Conservation (phyloP, 1,140 invertebrate genomes). For the Drosophila ogumai region DNA sequence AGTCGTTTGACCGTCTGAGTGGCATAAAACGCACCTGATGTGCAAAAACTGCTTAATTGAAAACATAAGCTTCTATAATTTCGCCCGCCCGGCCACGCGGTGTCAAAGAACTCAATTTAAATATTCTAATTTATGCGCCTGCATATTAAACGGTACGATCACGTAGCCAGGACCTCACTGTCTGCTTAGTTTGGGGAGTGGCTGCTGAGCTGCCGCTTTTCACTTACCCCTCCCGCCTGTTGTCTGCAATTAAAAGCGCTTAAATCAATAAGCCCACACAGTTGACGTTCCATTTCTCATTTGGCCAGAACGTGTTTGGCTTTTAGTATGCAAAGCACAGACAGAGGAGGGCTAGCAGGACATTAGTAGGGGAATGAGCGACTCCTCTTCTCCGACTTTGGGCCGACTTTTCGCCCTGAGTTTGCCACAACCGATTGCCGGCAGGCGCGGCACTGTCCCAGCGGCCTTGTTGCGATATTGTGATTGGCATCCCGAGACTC, state of each 20-base stretch:
- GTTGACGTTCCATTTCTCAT: constrained; percentile 63
- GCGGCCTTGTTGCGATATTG: constrained; percentile 51
- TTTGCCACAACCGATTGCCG: constrained; percentile 32
- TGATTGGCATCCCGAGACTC: constrained; percentile 47
- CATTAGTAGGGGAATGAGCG: background rate
- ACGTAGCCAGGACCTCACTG: constrained; percentile 24
- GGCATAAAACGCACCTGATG: constrained; percentile 79
- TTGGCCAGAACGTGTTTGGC: constrained; percentile 48
- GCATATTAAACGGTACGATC: constrained; percentile 70
- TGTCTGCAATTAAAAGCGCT: constrained; percentile 73
- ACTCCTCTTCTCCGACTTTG: constrained; percentile 21
- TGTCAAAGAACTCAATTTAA: constrained; percentile 53
- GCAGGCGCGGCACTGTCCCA: constrained; percentile 36
- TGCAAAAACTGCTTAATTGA: constrained; percentile 81
- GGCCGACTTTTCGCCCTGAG: constrained; percentile 38
- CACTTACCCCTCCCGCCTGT: constrained; percentile 4
- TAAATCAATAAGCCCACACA: constrained; percentile 65
- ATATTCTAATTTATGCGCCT: constrained; percentile 74
- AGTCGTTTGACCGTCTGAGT: constrained; percentile 49
- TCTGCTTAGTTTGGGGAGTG: constrained; percentile 3
- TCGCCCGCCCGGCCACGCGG: constrained; percentile 32
- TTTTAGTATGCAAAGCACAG: constrained; percentile 66
- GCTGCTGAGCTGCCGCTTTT: constrained; percentile 17
- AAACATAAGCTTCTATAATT: constrained; percentile 80
- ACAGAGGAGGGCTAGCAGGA: background rate